phyloP scores from a whole-genome alignment of 2,797 vertebrate genomes.

The Macroramphosus scolopax region DNA sequence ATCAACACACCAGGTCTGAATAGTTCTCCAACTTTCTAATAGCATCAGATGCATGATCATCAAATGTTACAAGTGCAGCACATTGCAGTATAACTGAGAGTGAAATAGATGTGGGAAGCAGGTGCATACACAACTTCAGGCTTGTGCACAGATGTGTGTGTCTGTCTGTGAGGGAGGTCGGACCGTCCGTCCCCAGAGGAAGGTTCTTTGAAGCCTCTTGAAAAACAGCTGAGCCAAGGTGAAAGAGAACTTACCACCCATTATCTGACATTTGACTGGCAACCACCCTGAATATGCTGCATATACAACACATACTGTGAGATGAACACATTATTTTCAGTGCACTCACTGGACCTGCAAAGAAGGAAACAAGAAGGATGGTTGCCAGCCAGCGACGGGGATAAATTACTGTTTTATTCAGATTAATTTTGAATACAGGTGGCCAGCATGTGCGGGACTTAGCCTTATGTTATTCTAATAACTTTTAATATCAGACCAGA shows the following conservation, averaged over 20 bases:
- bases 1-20: too few relatives aligned
- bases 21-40: too few relatives aligned
- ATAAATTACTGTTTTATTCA: too few relatives aligned
- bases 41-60: background rate
- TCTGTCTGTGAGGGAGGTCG: slow-evolving; percentile 24
- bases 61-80: background rate
- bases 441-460: too few relatives aligned
- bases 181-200: slow-evolving; percentile 36
- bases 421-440: too few relatives aligned
- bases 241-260: slow-evolving; percentile 34
- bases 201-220: slow-evolving; percentile 46
- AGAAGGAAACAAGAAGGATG: too few relatives aligned
- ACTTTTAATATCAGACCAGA: background rate
- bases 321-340: too few relatives aligned
- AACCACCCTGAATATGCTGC: slow-evolving; percentile 21
- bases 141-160: slow-evolving; percentile 8
- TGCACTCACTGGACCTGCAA: too few relatives aligned
- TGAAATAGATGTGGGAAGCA: background rate
- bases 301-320: too few relatives aligned
- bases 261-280: slow-evolving; percentile 41
- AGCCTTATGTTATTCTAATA: background rate
- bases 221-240: slow-evolving; percentile 40
- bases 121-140: background rate
- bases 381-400: too few relatives aligned
- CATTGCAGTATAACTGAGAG: background rate